Base-by-base conservation (phyloP, 2,888 invertebrate species). In the Lysandra bellargus region DNA sequence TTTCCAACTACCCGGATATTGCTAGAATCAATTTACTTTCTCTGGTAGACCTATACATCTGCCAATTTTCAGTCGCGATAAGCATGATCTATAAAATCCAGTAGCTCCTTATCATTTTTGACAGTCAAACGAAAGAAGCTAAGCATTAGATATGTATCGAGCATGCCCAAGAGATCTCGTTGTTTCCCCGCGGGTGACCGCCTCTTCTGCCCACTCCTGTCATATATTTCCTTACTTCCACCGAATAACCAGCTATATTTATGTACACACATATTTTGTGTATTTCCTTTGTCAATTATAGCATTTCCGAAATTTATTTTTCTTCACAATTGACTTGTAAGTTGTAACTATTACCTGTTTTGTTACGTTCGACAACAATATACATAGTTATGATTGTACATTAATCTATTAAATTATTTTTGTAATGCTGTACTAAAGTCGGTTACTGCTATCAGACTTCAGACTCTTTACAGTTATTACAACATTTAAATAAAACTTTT, bases 291-390 rank as follows among this genome's bases (percentile, higher is more conserved):
- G 44, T 74, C 40, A 74, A 44, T 74, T 74, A 23, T 44, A 74
- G 7, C 73, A 74, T 74, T 74, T 74, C 17, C 73, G 7, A 73
- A 73, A 37, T 44, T 73, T 73, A 74, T 74, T 40, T 74, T 74
- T 4, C 40, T 40, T 74, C 73, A 74, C 40, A 44, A 74, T 40
- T 23, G 33, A 73, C 73, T 73, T 6, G 33, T 37, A 37, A 37
- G 1, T 14, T 30, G 14, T 73, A 17, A 17, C 4, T 40, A 9
- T 1, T 40, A 44, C n/a, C 72, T 33, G 64, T 64, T 64, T 9
- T 23, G 12, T 64, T 30, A 64, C 7, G 6, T 12, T 64, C 30
- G 64, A 64, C 64, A 64, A 64, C 12, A 4, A 37, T 37, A 33
- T 33, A 33, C 33, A 33, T 33, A 30, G 12, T 30, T 64, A 23